These are phyloP conservation scores for Hozukius guyotensis DNA, from an alignment of 2,797 vertebrate genomes.

Conservation along the genomic window DNA sequence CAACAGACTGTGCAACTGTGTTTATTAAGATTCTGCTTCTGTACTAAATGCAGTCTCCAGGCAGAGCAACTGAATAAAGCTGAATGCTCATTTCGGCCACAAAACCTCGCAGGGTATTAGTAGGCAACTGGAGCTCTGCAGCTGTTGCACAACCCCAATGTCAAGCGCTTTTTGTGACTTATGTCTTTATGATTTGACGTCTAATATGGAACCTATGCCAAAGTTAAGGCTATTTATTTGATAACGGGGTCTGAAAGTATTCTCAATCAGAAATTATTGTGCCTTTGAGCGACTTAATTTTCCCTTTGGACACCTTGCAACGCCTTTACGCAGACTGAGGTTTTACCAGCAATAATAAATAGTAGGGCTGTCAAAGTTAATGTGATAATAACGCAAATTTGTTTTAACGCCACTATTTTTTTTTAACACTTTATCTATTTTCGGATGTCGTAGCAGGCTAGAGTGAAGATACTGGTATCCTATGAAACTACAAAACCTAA, in stretches of 20 bases:
- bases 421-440: too few relatives aligned
- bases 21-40: background rate
- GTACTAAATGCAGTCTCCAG: slow-evolving; percentile 28
- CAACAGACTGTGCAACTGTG: background rate
- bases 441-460: too few relatives aligned
- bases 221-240: background rate
- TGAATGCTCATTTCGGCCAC: slow-evolving; percentile 20
- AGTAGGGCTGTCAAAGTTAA: too few relatives aligned
- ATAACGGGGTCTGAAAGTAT: background rate
- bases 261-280: background rate
- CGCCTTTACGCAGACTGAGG: background rate
- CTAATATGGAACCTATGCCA: background rate
- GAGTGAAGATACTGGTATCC: too few relatives aligned
- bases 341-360: background rate
- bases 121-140: slow-evolving; percentile 23
- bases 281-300: background rate
- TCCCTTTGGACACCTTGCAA: background rate
- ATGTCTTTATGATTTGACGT: background rate
- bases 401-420: too few relatives aligned
- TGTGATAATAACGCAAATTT: too few relatives aligned
- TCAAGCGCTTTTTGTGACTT: background rate
- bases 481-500: too few relatives aligned
- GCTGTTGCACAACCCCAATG: slow-evolving; percentile 17
- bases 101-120: slow-evolving; percentile 26
- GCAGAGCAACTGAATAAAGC: slow-evolving; percentile 33